Conservation (phyloP, 1,140 invertebrate genomes). For the Zaprionus vittiger region DNA sequence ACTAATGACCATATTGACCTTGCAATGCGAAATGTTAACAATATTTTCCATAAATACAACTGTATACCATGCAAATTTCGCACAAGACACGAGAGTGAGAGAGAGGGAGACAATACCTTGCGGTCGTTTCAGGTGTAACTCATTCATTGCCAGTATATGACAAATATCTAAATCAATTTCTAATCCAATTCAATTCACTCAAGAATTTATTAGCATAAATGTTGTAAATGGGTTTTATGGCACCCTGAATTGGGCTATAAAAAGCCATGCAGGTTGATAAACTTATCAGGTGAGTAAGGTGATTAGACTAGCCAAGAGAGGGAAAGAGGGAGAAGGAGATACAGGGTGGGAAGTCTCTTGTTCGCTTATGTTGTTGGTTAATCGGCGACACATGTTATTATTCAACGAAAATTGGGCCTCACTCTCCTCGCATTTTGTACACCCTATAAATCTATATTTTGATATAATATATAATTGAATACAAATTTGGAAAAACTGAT, state of each 20-base stretch:
- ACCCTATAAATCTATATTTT: not conserved
- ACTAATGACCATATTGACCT: too few relatives aligned
- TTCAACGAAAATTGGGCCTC: not conserved
- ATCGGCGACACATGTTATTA: constrained; percentile 27
- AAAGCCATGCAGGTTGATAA: constrained; percentile 29
- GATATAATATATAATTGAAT: not conserved
- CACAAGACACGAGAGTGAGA: not conserved
- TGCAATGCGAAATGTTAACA: not conserved
- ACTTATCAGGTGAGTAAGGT: constrained; percentile 17
- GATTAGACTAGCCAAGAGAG: not conserved
- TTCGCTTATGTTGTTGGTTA: not conserved
- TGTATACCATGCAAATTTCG: not conserved
- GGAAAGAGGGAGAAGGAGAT: too few relatives aligned
- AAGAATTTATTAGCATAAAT: constrained; percentile 65
- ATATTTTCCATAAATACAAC: not conserved
- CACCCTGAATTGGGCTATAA: constrained; percentile 33
- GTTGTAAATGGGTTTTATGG: constrained; percentile 67
- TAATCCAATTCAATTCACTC: constrained; percentile 30
- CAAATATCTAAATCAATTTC: constrained; percentile 8
- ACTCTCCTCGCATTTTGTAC: not conserved
- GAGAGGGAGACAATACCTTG: not conserved
- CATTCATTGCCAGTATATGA: not conserved
- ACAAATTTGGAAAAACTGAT: too few relatives aligned
- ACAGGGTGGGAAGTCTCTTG: not conserved
- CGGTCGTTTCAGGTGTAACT: not conserved